A percentile compares a stretch with the other conserved stretches of the same genome.
Evolutionary conservation across 1,140 invertebrate species (phyloP).

Genomic region (Amphibalanus amphitrite): DNA sequence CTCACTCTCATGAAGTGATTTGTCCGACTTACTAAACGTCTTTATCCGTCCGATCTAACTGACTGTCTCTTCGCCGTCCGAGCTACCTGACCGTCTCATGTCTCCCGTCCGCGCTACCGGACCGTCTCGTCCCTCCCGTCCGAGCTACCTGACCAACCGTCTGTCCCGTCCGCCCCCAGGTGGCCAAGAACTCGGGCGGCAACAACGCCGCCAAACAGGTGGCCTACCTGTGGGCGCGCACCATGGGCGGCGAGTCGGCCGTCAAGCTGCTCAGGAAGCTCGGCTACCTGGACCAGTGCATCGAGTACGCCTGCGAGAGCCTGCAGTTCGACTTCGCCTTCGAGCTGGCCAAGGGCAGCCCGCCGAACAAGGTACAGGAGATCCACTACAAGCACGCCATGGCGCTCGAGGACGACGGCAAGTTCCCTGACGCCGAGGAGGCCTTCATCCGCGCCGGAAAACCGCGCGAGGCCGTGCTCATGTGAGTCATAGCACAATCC

Average conservation of each 20-base stretch:
- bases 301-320: slow-evolving; percentile 60
- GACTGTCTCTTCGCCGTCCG: no score
- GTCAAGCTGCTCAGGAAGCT: slow-evolving; percentile 63
- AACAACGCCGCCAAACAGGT: slow-evolving; percentile 65
- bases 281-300: no score
- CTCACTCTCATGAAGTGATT: no score
- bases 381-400: slow-evolving; percentile 77
- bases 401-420: slow-evolving; percentile 71
- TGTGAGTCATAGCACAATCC: slow-evolving; percentile 36
- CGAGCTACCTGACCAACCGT: no score
- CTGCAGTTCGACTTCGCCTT: slow-evolving; percentile 78
- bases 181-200: slow-evolving; percentile 70
- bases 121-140: no score
- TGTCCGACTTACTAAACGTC: no score
- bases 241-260: slow-evolving; percentile 72
- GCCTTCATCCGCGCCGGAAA: slow-evolving; percentile 78
- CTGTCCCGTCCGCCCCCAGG: slow-evolving; percentile 11
- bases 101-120: no score
- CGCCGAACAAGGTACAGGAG: slow-evolving; percentile 38
- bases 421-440: slow-evolving; percentile 72
- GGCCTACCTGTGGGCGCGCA: slow-evolving; percentile 82
- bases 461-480: slow-evolving; percentile 82
- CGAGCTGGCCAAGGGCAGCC: slow-evolving; percentile 43
- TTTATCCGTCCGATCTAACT: no score
- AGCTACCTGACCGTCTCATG: no score